A percentile compares a stretch with the other conserved stretches of the same genome.
phyloP scores from a whole-genome alignment of 2,113 vertebrate genomes.

The Ciconia maguari region DNA sequence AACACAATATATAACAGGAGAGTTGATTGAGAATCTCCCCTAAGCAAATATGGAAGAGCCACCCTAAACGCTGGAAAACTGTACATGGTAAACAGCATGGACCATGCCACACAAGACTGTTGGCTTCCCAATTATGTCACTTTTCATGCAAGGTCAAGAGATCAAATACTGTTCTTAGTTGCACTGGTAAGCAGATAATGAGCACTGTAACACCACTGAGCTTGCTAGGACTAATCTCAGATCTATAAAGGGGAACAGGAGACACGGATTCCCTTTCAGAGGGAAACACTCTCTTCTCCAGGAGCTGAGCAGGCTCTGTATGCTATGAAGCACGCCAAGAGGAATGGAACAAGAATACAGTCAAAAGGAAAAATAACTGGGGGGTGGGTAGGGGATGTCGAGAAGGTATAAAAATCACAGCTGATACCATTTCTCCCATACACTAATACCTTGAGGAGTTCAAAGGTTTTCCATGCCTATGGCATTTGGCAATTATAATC shows the following conservation, averaged over 20 bases:
- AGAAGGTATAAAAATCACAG: conserved; percentile 55
- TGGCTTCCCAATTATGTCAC: neutral
- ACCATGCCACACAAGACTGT: neutral
- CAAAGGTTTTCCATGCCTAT: conserved; percentile 86
- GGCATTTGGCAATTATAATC: conserved; percentile 91
- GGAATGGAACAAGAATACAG: neutral
- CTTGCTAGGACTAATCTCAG: neutral
- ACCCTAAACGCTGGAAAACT: neutral
- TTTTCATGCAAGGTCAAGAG: neutral
- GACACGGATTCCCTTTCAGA: neutral
- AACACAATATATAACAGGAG: neutral
- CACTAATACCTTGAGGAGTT: conserved; percentile 75
- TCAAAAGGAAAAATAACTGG: conserved; percentile 24
- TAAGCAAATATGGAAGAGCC: neutral
- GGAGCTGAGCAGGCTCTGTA: neutral
- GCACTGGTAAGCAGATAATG: neutral
- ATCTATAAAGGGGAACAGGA: neutral
- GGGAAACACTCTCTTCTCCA: neutral
- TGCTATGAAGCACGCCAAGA: neutral
- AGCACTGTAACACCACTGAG: neutral
- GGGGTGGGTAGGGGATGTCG: neutral
- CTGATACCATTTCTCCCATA: conserved; percentile 62
- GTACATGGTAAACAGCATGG: neutral
- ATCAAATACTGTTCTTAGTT: neutral
- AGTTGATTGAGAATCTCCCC: neutral